Evolutionary conservation across 2,888 invertebrate species (phyloP).

Genomic region (Phengaris alcon): DNA sequence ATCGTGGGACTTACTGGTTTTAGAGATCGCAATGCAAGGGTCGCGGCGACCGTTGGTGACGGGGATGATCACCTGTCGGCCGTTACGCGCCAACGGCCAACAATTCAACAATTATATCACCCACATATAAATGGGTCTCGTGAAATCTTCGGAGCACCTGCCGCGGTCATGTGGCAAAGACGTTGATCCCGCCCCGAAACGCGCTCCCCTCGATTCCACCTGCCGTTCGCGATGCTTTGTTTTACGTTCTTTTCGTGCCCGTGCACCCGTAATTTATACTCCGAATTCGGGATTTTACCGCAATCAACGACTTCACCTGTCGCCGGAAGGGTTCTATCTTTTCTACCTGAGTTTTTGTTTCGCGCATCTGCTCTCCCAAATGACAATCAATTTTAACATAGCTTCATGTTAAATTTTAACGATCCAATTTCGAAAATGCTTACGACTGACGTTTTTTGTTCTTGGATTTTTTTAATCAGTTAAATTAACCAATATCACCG

Average conservation of each 20-base stretch:
- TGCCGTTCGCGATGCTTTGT: constrained; percentile 75
- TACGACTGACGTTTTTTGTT: constrained; percentile 9
- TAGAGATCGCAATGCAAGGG: constrained; percentile 62
- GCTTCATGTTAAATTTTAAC: constrained; percentile 50
- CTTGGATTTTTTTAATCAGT: not conserved
- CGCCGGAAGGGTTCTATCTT: constrained; percentile 75
- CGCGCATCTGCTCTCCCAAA: constrained; percentile 67
- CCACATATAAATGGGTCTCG: constrained; percentile 68
- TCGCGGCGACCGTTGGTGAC: constrained; percentile 68
- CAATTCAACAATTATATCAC: constrained; percentile 77
- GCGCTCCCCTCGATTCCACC: constrained; percentile 57
- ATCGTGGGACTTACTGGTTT: constrained; percentile 76
- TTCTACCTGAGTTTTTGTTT: constrained; percentile 76
- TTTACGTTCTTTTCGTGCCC: constrained; percentile 62
- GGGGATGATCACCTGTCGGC: constrained; percentile 76
- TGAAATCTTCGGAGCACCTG: constrained; percentile 77
- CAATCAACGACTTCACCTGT: constrained; percentile 75
- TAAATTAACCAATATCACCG: constrained; percentile 36
- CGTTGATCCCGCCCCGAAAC: constrained; percentile 57
- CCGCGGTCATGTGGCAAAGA: constrained; percentile 77
- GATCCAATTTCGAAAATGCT: constrained; percentile 38
- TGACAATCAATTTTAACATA: constrained; percentile 66
- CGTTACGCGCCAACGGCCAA: constrained; percentile 77
- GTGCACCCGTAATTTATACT: constrained; percentile 73
- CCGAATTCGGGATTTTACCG: constrained; percentile 71